Conservation (phyloP, 2,888 invertebrate species). For the Drosophila austrosaltans region DNA sequence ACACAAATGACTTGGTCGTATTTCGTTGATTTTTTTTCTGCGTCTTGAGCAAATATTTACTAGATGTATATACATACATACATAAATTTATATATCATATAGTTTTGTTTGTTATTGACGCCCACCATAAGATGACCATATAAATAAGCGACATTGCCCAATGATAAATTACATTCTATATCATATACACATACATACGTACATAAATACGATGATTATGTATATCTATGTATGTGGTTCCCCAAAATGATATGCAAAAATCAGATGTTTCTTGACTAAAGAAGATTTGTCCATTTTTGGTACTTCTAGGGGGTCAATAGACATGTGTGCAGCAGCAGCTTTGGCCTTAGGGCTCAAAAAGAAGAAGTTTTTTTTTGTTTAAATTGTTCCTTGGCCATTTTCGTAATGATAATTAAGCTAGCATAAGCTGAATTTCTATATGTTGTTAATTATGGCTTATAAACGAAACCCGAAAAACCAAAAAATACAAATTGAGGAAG, state of each 20-base stretch:
- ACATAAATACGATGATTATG: background rate
- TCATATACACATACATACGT: slow-evolving; percentile 35
- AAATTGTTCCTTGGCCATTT: slow-evolving; percentile 37
- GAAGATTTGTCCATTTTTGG: slow-evolving; percentile 29
- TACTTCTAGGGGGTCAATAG: slow-evolving; percentile 3
- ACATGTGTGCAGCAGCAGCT: slow-evolving; percentile 19
- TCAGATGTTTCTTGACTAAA: background rate
- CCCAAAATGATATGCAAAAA: slow-evolving; percentile 48
- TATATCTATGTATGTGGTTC: slow-evolving; percentile 37
- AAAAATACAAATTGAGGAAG: slow-evolving; percentile 3
- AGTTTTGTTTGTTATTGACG: slow-evolving; percentile 26
- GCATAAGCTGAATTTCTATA: slow-evolving; percentile 39
- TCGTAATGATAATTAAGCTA: slow-evolving; percentile 49
- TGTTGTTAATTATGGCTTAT: slow-evolving; percentile 58
- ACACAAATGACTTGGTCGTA: slow-evolving; percentile 21
- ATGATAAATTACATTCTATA: slow-evolving; percentile 38
- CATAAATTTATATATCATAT: background rate
- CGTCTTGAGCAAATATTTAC: slow-evolving; percentile 42
- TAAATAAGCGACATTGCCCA: background rate
- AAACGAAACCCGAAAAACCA: slow-evolving; percentile 40
- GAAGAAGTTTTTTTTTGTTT: background rate
- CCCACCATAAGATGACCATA: slow-evolving; percentile 21
- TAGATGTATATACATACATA: background rate
- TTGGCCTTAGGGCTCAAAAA: slow-evolving; percentile 19
- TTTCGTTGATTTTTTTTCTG: slow-evolving; percentile 27